phyloP scores from a whole-genome alignment of 2,797 vertebrate species.

The Lates japonicus region DNA sequence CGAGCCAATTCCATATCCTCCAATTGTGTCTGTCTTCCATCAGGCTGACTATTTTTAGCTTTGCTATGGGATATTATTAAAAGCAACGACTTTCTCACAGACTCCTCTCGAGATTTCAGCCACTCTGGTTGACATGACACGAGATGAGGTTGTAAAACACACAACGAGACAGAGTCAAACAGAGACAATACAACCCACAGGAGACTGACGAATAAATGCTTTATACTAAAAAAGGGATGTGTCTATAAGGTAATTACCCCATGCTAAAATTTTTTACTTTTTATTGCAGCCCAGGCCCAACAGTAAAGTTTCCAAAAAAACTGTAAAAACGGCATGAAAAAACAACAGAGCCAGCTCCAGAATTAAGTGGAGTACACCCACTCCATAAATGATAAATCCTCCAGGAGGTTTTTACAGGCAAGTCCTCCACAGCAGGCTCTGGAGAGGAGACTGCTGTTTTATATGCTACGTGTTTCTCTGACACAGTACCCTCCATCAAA shows the following conservation, averaged over 20 bases:
- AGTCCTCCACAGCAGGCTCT: conserved; percentile 42
- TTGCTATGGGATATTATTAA: conserved; percentile 70
- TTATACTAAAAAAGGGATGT: neutral
- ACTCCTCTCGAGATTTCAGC: conserved; percentile 35
- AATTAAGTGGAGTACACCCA: conserved; percentile 68
- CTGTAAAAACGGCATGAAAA: conserved; percentile 40
- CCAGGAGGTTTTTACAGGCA: conserved; percentile 64
- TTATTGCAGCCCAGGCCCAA: conserved; percentile 30
- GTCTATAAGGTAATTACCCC: conserved; percentile 23
- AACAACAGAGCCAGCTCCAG: conserved; percentile 43
- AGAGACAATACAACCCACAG: conserved; percentile 9
- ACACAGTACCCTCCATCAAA: conserved; percentile 52
- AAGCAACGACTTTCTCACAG: conserved; percentile 67
- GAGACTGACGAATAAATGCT: conserved; percentile 21
- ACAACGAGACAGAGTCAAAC: neutral
- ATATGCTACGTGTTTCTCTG: conserved; percentile 55
- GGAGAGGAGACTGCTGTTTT: conserved; percentile 60
- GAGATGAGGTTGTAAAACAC: conserved; percentile 45
- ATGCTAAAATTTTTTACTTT: neutral
- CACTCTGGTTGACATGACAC: conserved; percentile 32
- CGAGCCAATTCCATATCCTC: conserved; percentile 76
- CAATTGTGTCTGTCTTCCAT: conserved; percentile 75
- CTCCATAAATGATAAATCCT: conserved; percentile 73
- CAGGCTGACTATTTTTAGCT: conserved; percentile 75
- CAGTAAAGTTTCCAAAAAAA: conserved; percentile 38